phyloP scores from a whole-genome alignment of 2,888 invertebrate species.

The Tinea semifulvella region DNA sequence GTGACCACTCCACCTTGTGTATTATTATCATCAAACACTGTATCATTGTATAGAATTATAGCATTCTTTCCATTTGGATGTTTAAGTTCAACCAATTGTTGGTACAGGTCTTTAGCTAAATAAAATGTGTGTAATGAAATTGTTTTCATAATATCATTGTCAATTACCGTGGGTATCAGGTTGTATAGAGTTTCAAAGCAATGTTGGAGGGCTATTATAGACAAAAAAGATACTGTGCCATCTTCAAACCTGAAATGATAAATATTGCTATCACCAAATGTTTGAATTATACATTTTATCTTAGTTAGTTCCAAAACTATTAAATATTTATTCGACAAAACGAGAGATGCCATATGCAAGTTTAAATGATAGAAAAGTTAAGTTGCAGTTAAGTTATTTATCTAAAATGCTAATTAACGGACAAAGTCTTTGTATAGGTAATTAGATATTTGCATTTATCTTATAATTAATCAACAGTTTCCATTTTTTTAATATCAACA shows the following conservation, averaged over 20 bases:
- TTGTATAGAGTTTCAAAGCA: slow-evolving; percentile 80
- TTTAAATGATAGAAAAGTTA: too few relatives aligned
- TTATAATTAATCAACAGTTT: too few relatives aligned
- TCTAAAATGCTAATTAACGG: too few relatives aligned
- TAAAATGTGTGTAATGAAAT: slow-evolving; percentile 79
- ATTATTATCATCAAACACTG: slow-evolving; percentile 66
- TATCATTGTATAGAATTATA: slow-evolving; percentile 77
- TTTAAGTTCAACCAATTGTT: slow-evolving; percentile 66
- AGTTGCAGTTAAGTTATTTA: too few relatives aligned
- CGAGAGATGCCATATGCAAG: too few relatives aligned
- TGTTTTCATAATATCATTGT: slow-evolving; percentile 61
- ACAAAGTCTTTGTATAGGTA: too few relatives aligned
- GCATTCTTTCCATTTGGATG: slow-evolving; percentile 79
- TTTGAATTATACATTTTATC: slow-evolving; percentile 13
- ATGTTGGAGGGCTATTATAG: slow-evolving; percentile 81
- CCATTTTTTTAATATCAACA: too few relatives aligned
- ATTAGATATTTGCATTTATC: too few relatives aligned
- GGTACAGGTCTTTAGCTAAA: slow-evolving; percentile 78
- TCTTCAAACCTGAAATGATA: slow-evolving; percentile 83
- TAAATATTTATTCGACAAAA: too few relatives aligned
- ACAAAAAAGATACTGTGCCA: slow-evolving; percentile 89
- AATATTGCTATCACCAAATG: slow-evolving; percentile 12
- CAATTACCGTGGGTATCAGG: slow-evolving; percentile 64
- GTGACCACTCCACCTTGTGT: slow-evolving; percentile 88
- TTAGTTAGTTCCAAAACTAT: too few relatives aligned